Evolutionary conservation across 30 jellyfish, hydroid and myxozoan genomes (phyloP), one percentile per base, ranked within the genome.

Genomic region (Morbakka virulenta): DNA sequence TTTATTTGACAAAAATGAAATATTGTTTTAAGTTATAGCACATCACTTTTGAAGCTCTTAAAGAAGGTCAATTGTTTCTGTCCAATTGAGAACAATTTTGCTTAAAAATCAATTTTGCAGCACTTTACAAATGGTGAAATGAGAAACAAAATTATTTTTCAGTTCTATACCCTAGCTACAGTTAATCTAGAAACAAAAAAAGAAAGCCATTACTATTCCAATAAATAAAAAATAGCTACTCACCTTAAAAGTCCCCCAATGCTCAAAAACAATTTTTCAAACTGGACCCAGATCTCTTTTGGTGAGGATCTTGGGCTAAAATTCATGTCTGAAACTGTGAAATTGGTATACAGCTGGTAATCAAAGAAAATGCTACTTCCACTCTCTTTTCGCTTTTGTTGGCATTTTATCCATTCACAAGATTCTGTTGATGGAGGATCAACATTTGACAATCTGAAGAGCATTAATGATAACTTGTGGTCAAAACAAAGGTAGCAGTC

Each of bases 401-500:
- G 87, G 17, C 35, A 65, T 11, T 88, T 31, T 2, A 81, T 53
- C 97, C 97, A 89, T 0, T 57, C 51, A 64, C 97, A 89, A 50
- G 52, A 24, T 24, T 78, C 35, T 6, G 86, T 50, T n/a, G 93
- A 70, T 11, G 69, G 51, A 3, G 95, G 97, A 23, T 20, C 47
- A 17, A 34, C 24, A 1, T 14, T 25, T 4, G 97, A 74, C 6
- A 89, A 25, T 69, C 67, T 80, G 85, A 89, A 89, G 20, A 79
- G 75, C 21, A 77, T 71, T 23, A 49, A 4, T 28, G 81, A 36
- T 34, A 48, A 21, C 1, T 25, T 47, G n/a, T 80, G 26, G 51
- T 89, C 69, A 62, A 66, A 89, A 51, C 97, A 89, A 85, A 89
- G 62, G 47, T 50, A 89, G 50, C 97, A 89, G 14, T 34, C 74